These are phyloP conservation scores for Parapsyche elsis DNA, from an alignment of 1,140 invertebrate genomes.

Conservation along the genomic window DNA sequence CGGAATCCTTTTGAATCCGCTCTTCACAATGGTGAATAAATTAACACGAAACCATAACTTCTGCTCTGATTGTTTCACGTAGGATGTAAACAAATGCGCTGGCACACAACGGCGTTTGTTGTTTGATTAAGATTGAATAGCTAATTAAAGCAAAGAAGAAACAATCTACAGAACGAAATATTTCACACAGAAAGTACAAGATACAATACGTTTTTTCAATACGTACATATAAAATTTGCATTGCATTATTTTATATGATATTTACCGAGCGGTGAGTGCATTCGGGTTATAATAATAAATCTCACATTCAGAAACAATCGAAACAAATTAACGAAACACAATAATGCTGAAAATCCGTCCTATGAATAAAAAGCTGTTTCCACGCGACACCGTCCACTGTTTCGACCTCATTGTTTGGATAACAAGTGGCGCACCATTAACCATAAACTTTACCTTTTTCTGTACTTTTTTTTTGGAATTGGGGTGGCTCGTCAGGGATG, in stretches of 20 bases:
- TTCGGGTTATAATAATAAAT: too few species aligned
- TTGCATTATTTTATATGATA: too few species aligned
- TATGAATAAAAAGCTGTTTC: slow-evolving; percentile 10
- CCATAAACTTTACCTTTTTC: slow-evolving; percentile 53
- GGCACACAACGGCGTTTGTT: slow-evolving; percentile 9
- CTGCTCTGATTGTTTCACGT: slow-evolving; percentile 31
- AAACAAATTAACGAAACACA: slow-evolving; percentile 49
- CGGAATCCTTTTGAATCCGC: slow-evolving; percentile 14
- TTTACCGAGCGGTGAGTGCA: too few species aligned
- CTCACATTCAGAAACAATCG: slow-evolving; percentile 29
- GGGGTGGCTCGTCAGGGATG: slow-evolving; percentile 6
- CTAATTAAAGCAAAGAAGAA: slow-evolving; percentile 8
- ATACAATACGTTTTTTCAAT: too few species aligned
- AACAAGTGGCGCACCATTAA: slow-evolving; percentile 52
- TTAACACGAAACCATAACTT: slow-evolving; percentile 28
- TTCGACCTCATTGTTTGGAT: slow-evolving; percentile 49
- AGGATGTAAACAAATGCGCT: slow-evolving; percentile 26
- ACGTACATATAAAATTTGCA: not conserved
- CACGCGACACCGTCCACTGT: slow-evolving; percentile 34
- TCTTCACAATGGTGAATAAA: slow-evolving; percentile 30
- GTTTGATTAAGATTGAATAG: slow-evolving; percentile 33
- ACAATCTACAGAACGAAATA: slow-evolving; percentile 17
- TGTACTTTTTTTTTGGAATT: not conserved
- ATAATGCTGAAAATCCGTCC: slow-evolving; percentile 44
- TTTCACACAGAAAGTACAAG: too few species aligned